These are phyloP conservation scores for Pocillopora grandis DNA, from an alignment of 92 coral and sea anemone species.

Conservation along the genomic window DNA sequence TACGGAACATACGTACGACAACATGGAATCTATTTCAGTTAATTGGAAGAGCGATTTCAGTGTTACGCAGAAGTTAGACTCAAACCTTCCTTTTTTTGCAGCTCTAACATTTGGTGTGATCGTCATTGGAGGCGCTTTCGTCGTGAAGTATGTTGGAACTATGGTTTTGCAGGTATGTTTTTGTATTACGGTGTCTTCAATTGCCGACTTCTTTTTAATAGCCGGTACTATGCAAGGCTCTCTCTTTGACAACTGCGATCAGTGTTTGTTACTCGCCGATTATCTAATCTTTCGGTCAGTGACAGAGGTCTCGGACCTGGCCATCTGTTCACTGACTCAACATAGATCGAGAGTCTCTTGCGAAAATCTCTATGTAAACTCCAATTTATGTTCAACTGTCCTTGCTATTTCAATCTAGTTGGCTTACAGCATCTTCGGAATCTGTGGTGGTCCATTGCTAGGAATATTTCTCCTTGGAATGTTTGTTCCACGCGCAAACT, in stretches of 20 bases:
- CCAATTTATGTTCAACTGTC: not conserved
- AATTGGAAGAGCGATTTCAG: no score
- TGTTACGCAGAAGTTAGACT: not conserved
- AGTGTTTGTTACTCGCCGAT: no score
- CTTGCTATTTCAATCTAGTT: constrained; percentile 45
- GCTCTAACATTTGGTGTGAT: constrained; percentile 78
- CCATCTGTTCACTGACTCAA: no score
- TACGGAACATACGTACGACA: no score
- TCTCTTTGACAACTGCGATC: no score
- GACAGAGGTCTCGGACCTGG: no score
- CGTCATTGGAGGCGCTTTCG: constrained; percentile 86
- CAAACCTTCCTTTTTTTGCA: constrained; percentile 5
- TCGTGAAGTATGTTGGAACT: constrained; percentile 86
- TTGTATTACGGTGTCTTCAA: not conserved
- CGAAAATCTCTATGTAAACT: no score
- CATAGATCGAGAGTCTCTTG: no score
- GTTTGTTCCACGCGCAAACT: constrained; percentile 91
- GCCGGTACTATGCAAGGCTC: no score
- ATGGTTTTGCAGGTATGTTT: constrained; percentile 91
- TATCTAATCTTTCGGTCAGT: no score
- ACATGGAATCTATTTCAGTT: no score
- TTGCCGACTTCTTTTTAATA: no score
- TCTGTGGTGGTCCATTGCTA: constrained; percentile 87
- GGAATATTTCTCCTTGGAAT: constrained; percentile 91
- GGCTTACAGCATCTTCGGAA: constrained; percentile 96